Evolutionary conservation across 2,888 invertebrate species (phyloP).

Genomic region (Acrobasis suavella): DNA sequence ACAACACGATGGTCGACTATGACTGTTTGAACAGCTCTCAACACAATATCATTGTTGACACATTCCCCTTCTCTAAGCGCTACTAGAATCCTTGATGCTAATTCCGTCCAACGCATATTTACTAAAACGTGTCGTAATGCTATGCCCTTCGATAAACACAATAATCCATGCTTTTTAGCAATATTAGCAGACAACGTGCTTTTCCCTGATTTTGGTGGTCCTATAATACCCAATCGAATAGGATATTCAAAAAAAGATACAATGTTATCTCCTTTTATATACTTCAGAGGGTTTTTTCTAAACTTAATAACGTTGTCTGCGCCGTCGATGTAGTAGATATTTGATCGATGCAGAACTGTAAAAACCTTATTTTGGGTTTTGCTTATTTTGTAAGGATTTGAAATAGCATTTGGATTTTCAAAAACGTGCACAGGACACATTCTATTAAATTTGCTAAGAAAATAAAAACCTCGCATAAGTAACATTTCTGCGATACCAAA

Average conservation of each 20-base stretch:
- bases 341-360: slow-evolving; percentile 82
- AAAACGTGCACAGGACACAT: slow-evolving; percentile 85
- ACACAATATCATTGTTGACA: slow-evolving; percentile 66
- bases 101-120: slow-evolving; percentile 75
- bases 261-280: slow-evolving; percentile 64
- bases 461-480: slow-evolving; percentile 81
- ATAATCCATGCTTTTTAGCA: slow-evolving; percentile 75
- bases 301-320: slow-evolving; percentile 74
- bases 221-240: slow-evolving; percentile 80
- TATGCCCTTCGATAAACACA: slow-evolving; percentile 79
- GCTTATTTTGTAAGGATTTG: slow-evolving; percentile 71
- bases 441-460: slow-evolving; percentile 84
- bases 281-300: slow-evolving; percentile 80
- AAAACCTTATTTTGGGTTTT: slow-evolving; percentile 67
- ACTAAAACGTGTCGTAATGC: slow-evolving; percentile 76
- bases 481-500: slow-evolving; percentile 81
- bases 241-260: slow-evolving; percentile 73
- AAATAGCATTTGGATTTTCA: slow-evolving; percentile 71
- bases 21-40: slow-evolving; percentile 78
- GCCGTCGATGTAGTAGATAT: slow-evolving; percentile 83
- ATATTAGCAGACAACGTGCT: slow-evolving; percentile 80
- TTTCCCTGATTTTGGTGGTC: slow-evolving; percentile 85
- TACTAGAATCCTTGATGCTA: slow-evolving; percentile 66
- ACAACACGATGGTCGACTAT: slow-evolving; percentile 69
- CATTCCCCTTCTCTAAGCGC: slow-evolving; percentile 66